phyloP scores from a whole-genome alignment of 1,140 invertebrate genomes.

The Dreissena polymorpha region DNA sequence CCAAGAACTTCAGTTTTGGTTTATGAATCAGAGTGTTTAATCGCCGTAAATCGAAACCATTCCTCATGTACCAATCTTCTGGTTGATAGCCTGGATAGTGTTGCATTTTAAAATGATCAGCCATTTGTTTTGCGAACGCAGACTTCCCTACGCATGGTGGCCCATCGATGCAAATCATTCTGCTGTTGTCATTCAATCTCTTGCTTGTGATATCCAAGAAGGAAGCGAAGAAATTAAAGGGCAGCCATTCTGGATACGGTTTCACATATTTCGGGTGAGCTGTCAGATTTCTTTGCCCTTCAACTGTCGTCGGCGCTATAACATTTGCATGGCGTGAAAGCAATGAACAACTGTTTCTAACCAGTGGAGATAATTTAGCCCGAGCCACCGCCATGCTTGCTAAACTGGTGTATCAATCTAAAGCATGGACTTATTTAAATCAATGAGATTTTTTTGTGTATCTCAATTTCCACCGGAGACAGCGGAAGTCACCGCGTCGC shows the following conservation, averaged over 20 bases:
- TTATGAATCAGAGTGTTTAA: slow-evolving; percentile 65
- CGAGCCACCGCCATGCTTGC: slow-evolving; percentile 24
- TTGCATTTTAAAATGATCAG: slow-evolving; percentile 70
- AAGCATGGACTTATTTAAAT: too few relatives aligned
- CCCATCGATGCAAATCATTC: slow-evolving; percentile 72
- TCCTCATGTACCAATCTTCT: slow-evolving; percentile 51
- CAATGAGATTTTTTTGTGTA: too few relatives aligned
- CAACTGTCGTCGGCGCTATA: slow-evolving; percentile 5
- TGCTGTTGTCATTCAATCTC: slow-evolving; percentile 71
- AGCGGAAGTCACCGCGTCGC: background rate
- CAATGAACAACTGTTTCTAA: background rate
- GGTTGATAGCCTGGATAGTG: slow-evolving; percentile 63
- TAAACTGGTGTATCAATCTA: background rate
- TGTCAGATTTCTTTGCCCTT: slow-evolving; percentile 37
- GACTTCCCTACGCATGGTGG: slow-evolving; percentile 69
- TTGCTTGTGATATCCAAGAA: slow-evolving; percentile 25
- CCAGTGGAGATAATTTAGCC: background rate
- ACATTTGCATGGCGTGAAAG: slow-evolving; percentile 11
- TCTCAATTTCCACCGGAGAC: background rate
- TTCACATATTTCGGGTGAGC: slow-evolving; percentile 38
- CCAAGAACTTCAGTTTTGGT: slow-evolving; percentile 56
- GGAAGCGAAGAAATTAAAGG: background rate
- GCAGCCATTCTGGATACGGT: slow-evolving; percentile 26
- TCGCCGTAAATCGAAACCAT: slow-evolving; percentile 65
- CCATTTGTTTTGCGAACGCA: slow-evolving; percentile 69